A percentile compares a stretch with the other conserved stretches of the same genome.
phyloP scores from a whole-genome alignment of 2,113 vertebrate genomes.

The Ophthalmolycus amberensis region DNA sequence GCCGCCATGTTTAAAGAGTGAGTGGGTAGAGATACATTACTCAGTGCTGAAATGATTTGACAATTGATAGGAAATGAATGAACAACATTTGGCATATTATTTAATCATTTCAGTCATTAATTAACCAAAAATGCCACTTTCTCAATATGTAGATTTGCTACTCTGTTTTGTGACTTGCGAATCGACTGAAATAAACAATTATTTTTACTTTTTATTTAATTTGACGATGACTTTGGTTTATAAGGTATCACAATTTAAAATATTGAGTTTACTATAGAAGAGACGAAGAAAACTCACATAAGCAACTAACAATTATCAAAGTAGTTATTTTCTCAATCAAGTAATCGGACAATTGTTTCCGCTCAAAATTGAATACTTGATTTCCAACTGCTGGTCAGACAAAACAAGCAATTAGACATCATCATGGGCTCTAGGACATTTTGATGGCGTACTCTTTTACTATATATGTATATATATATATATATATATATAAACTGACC shows the following conservation, averaged over 20 bases:
- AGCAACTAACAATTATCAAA: neutral
- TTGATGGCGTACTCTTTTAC: neutral
- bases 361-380: neutral
- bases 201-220: neutral
- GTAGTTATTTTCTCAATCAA: neutral
- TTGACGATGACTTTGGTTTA: neutral
- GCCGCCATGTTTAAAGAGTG: neutral
- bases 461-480: too few species aligned
- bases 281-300: neutral
- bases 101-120: constrained; percentile 13
- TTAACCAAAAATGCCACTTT: neutral
- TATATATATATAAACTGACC: too few species aligned
- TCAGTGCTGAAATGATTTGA: neutral
- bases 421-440: neutral
- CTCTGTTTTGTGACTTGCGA: neutral
- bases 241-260: neutral
- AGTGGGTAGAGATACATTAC: constrained; percentile 15
- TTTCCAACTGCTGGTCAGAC: neutral
- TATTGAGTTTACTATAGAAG: neutral
- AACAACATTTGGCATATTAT: neutral
- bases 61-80: constrained; percentile 9
- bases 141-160: neutral
- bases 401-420: neutral
- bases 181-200: neutral
- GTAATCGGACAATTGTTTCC: neutral